Base-by-base conservation (phyloP, 1,140 invertebrate species). In the Drosophila jambulina region DNA sequence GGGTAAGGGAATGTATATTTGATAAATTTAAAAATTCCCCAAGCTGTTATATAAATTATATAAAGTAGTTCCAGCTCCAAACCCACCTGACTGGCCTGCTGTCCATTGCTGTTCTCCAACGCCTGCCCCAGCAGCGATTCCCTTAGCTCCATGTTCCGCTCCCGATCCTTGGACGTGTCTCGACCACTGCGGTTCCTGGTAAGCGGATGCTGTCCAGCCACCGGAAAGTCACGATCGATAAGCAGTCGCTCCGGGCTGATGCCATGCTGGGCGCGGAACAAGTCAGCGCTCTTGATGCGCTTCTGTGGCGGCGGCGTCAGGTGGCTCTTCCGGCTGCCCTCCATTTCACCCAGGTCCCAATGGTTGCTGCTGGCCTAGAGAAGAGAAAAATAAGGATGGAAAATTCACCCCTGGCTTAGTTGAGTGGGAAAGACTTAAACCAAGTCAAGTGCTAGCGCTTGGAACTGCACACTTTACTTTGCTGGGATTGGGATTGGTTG, bases 111-210 rank as follows among this genome's bases (percentile, higher is more conserved):
- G 63, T 83, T 92, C 92, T 97, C 96, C 19, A 97, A 93, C 3
- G 96, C 96, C 85, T 97, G 96, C 17, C 96, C 95, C 42, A 97
- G 93, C 21, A 97, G 93, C 0, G 96, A 95, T 51, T 96, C 95
- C 64, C 95, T 94, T 67, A 96, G 93, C 80, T 96, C 95, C 57
- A 94, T 93, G 8, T 93, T 91, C 17, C 91, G 77, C 46, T 91
- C 86, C 13, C 91, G 87, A 64, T 92, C 91, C 69, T 91, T 91
- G 49, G 90, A 91, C 2, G 78, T 81, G 19, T 93, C 92, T 5
- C 82, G 82, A 25, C 75, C 75, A 27, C 78, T 80, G 36, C 90
- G 79, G 57, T 91, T 80, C 23, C 85, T 57, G 2, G 91, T 91
- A 12, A 92, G 60, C 2, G 92, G 83, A 84, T 93, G 92, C 49